Evolutionary conservation across 1,140 invertebrate species (phyloP), one percentile per base, ranked within the genome.

Genomic region (Caenorhabditis latens): DNA sequence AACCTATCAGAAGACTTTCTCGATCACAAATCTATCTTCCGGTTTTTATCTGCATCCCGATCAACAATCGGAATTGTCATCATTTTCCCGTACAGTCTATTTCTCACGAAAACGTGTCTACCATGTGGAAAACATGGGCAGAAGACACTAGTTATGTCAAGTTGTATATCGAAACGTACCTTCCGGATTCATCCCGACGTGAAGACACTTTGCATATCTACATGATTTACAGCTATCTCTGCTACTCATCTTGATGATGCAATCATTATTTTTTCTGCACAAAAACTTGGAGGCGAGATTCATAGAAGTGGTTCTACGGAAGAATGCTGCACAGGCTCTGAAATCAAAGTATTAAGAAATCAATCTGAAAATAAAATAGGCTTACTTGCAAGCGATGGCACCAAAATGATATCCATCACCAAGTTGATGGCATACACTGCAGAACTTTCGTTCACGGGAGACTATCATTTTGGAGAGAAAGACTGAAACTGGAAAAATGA

Each of bases 141-240:
- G 7, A 2, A 63, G 11, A 13, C 16, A 3, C 5, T 1, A 6
- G 2, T 6, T 53, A 6, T 53, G 9, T 6, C 50, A 53, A 6
- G 5, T 3, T 9, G 5, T 9, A 53, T 2, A 6, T n/a, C n/a
- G n/a, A n/a, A 32, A 32, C 71, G 9, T 2, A 79, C 71, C 71
- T 79, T 79, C 71, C 8, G 71, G 71, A 50, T 79, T 50, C 71
- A 79, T 79, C 53, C 71, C 71, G n/a, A 50, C 71, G n/a, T 79
- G 6, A 16, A 79, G n/a, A 79, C 71, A 79, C 19, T 79, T 79
- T 42, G 71, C 71, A 50, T 79, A 79, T 79, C 71, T 50, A 14
- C 71, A 79, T n/a, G 71, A 79, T 50, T 79, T 79, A 14, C 71
- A 79, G 21, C 71, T 79, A 14, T 79, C 71, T 2, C 71, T 4